These are phyloP conservation scores for Cyclopterus lumpus DNA, from an alignment of 2,797 vertebrate species.

Conservation along the genomic window DNA sequence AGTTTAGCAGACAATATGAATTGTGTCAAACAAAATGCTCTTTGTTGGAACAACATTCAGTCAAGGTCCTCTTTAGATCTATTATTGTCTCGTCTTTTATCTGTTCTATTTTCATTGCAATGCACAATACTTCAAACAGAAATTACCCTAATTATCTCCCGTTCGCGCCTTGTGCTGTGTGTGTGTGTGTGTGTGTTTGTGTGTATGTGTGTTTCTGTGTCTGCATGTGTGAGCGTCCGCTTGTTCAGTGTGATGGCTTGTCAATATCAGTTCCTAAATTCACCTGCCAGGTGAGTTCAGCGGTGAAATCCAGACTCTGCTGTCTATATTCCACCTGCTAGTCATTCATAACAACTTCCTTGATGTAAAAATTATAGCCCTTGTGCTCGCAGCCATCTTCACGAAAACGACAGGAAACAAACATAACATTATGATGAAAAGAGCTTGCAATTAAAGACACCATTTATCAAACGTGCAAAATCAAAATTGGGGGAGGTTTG, in stretches of 20 bases:
- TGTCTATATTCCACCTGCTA: conserved; percentile 81
- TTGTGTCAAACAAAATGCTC: conserved; percentile 79
- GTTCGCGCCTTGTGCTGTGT: conserved; percentile 45
- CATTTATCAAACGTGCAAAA: conserved; percentile 92
- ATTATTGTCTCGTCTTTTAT: conserved; percentile 81
- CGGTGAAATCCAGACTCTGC: conserved; percentile 46
- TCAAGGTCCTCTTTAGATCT: conserved; percentile 80
- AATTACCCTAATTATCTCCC: conserved; percentile 77
- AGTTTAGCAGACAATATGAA: conserved; percentile 59
- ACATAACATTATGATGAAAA: conserved; percentile 87
- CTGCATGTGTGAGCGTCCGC: conserved; percentile 22
- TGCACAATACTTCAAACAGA: conserved; percentile 80
- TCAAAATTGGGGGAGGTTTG: conserved; percentile 84
- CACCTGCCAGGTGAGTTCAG: conserved; percentile 56
- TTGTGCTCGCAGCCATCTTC: conserved; percentile 61
- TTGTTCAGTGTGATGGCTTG: conserved; percentile 40
- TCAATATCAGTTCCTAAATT: conserved; percentile 54
- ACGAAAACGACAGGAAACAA: conserved; percentile 87
- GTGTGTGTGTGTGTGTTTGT: conserved; percentile 28
- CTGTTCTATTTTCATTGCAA: conserved; percentile 76
- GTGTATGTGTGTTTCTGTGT: conserved; percentile 13
- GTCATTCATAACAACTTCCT: conserved; percentile 79
- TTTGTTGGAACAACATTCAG: conserved; percentile 73
- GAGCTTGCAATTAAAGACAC: conserved; percentile 84
- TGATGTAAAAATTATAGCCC: conserved; percentile 84